A percentile compares a stretch with the other conserved stretches of the same genome.
These are phyloP conservation scores for Caranx melampygus DNA, from an alignment of 2,113 vertebrate genomes.

Conservation along the genomic window DNA sequence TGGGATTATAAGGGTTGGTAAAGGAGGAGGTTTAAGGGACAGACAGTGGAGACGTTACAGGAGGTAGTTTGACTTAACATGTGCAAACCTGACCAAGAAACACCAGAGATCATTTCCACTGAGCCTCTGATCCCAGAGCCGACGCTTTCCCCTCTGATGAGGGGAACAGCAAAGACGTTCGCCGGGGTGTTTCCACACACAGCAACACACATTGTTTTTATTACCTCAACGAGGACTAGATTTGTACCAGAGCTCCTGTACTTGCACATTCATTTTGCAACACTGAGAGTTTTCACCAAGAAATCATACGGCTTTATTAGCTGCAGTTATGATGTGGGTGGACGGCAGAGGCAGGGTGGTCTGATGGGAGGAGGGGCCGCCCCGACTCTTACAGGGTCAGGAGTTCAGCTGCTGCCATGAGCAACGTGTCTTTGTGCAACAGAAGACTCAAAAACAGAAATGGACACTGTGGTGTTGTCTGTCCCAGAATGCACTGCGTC, in stretches of 20 bases:
- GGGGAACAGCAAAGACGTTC: not conserved
- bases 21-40: constrained; percentile 9
- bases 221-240: constrained; percentile 35
- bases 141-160: not conserved
- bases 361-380: not conserved
- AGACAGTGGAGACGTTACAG: not conserved
- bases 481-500: not conserved
- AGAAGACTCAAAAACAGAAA: not conserved
- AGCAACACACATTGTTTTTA: constrained; percentile 11
- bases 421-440: not conserved
- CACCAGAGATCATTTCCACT: not conserved
- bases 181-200: constrained; percentile 18
- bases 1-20: not conserved
- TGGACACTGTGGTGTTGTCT: not conserved
- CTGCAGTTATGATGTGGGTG: constrained; percentile 1
- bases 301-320: constrained; percentile 27
- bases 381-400: fast-evolving
- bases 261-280: constrained; percentile 3
- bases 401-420: not conserved
- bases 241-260: constrained; percentile 10
- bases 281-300: constrained; percentile 1
- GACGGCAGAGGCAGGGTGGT: constrained; percentile 26
- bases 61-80: no score
- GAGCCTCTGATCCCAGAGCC: not conserved
- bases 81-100: not conserved